A percentile compares a stretch with the other conserved stretches of the same genome.
These are phyloP conservation scores for Craseonycteris thonglongyai DNA, from an alignment of 2,113 vertebrate species.

Conservation along the genomic window DNA sequence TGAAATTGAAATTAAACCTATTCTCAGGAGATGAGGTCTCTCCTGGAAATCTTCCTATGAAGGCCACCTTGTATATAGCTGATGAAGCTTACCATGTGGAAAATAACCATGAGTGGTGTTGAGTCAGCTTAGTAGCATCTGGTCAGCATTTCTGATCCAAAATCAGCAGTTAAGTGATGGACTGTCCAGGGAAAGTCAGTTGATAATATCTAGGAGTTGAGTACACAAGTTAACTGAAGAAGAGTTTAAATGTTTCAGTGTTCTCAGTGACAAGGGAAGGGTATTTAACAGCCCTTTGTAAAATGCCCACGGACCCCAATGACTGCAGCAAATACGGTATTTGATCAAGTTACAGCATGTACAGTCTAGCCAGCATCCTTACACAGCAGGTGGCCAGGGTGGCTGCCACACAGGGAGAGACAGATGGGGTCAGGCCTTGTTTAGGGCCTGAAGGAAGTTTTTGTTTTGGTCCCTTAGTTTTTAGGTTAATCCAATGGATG, in stretches of 20 bases:
- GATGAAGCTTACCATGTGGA: not conserved
- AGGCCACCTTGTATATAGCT: not conserved
- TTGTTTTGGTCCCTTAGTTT: conserved; percentile 48
- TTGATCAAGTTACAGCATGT: not conserved
- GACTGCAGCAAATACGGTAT: not conserved
- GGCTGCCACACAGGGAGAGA: not conserved
- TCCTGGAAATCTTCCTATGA: not conserved
- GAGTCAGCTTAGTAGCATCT: not conserved
- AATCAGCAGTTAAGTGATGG: not conserved
- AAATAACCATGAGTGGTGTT: not conserved
- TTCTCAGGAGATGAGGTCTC: not conserved
- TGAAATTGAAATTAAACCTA: not conserved
- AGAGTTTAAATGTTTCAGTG: not conserved
- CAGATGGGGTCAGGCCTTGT: conserved; percentile 19
- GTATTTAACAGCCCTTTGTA: not conserved
- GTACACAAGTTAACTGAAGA: not conserved
- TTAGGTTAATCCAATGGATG: conserved; percentile 42
- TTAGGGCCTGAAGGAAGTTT: not conserved
- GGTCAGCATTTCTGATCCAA: not conserved
- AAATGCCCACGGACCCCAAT: fast-evolving
- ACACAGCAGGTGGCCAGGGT: not conserved
- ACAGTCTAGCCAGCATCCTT: not conserved
- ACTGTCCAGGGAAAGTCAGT: not conserved
- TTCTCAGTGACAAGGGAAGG: not conserved
- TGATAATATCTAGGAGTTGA: not conserved